Base-by-base conservation (phyloP, 2,113 vertebrate species). In the Ceyx margarethae region DNA sequence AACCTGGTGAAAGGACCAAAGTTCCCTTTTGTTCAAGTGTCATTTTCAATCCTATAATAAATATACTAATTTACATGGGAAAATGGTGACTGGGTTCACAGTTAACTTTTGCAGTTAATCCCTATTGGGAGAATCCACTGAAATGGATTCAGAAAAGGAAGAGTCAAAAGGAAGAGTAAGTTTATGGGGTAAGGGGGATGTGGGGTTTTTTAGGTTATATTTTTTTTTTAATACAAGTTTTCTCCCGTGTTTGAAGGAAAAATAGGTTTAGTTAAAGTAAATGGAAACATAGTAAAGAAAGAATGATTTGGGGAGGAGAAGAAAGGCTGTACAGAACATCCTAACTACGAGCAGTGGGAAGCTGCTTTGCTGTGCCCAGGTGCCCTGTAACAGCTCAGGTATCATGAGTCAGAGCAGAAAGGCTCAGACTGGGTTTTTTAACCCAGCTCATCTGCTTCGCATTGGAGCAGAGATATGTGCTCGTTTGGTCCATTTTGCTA, bases 181-280 rank as follows among this genome's bases (percentile, higher is more conserved):
- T 72, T 65, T 37, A 26, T 15, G 13, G 9, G 15, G 3, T 4
- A 50, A 35, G 21, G 4, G 11, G 11, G 10, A 31, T 4, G 2
- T 2, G 9, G 11, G 21, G 54, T 46, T 15, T 9, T 21, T 65
- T 65, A 37, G 31, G 60, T 79, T 64, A 9, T 29, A 37, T 10
- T 40, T 3, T 29, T 40, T 56, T 15, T 21, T 10, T 5, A 26
- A 37, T 8, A 8, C 3, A 20, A 13, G 8, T 85, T 93, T 90
- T 92, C 64, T 87, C 85, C 68, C 75, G 51, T 64, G 65, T 89
- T 60, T 79, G 72, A 95, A 81, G 43, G 31, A 60, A 51, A 69
- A 86, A 31, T 56, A 84, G 85, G 40, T 51, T 94, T 87, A 91
- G 81, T 91, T 87, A 90, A 94, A 77, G 15, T 85, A 82, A 91